Evolutionary conservation across 2,797 vertebrate genomes (phyloP).

Genomic region (Psittacula echo): DNA sequence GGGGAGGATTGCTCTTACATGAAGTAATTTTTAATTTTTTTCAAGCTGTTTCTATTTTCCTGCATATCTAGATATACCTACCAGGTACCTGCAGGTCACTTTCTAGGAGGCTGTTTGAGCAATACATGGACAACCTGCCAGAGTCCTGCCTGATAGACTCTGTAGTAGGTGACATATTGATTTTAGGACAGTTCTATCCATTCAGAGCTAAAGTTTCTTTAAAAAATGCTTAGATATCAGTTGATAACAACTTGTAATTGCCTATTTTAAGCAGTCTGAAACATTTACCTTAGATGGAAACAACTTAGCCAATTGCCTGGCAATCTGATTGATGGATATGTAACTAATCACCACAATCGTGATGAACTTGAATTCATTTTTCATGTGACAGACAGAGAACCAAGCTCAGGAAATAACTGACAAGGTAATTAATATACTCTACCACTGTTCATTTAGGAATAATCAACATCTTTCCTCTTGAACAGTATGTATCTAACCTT

Average conservation of each 20-base stretch:
- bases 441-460: neutral
- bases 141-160: neutral
- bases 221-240: neutral
- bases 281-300: neutral
- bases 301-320: neutral
- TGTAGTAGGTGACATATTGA: neutral
- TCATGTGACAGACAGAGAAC: neutral
- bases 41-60: neutral
- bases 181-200: neutral
- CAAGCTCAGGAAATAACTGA: conserved; percentile 21
- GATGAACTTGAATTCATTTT: neutral
- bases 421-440: conserved; percentile 1
- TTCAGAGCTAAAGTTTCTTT: neutral
- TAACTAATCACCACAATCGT: neutral
- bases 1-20: neutral
- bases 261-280: neutral
- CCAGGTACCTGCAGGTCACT: neutral
- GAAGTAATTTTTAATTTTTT: neutral
- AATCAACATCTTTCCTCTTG: neutral
- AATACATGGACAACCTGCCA: neutral
- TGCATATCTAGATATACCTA: neutral
- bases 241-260: neutral
- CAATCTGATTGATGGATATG: neutral
- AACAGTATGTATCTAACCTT: neutral
- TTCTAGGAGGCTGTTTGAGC: neutral